Percentiles rank a stretch among this genome's conserved stretches.
phyloP scores from a whole-genome alignment of 2,888 invertebrate species.

The Oithona nana region DNA sequence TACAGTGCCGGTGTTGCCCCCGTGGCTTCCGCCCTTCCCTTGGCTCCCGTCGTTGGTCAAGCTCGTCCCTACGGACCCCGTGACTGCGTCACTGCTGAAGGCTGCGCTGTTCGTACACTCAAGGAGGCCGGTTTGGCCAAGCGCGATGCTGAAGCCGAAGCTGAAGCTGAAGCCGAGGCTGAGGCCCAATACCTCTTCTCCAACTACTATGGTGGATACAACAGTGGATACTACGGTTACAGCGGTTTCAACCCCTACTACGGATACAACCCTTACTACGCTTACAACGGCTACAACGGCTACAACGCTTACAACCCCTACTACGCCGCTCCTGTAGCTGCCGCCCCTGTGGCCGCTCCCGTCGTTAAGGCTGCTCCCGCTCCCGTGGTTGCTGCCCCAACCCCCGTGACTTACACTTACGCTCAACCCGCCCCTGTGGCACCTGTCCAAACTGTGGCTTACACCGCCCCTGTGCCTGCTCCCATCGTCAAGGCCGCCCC shows the following conservation, averaged over 20 bases:
- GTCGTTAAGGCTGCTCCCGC: not conserved
- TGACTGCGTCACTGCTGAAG: not conserved
- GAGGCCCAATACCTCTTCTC: constrained; percentile 15
- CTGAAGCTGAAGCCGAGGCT: constrained; percentile 10
- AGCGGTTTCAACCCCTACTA: not conserved
- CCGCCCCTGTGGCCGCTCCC: not conserved
- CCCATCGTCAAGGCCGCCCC: not conserved
- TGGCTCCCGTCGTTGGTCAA: not conserved
- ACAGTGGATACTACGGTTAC: not conserved
- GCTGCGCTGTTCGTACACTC: not conserved
- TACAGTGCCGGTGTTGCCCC: not conserved
- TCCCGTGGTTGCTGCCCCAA: not conserved
- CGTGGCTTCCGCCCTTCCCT: not conserved
- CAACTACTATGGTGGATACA: not conserved
- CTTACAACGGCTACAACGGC: not conserved
- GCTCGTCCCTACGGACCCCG: not conserved
- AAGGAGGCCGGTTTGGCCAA: constrained; percentile 2
- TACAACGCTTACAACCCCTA: not conserved
- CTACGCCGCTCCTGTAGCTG: not conserved
- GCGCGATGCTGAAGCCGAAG: not conserved
- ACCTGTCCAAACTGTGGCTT: too few relatives aligned
- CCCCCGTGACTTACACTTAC: too few relatives aligned
- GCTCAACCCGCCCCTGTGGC: not conserved
- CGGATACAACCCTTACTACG: not conserved
- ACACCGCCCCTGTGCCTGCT: not conserved